Conservation (phyloP, 1,140 invertebrate genomes). For the Pachypeltis micranthus region DNA sequence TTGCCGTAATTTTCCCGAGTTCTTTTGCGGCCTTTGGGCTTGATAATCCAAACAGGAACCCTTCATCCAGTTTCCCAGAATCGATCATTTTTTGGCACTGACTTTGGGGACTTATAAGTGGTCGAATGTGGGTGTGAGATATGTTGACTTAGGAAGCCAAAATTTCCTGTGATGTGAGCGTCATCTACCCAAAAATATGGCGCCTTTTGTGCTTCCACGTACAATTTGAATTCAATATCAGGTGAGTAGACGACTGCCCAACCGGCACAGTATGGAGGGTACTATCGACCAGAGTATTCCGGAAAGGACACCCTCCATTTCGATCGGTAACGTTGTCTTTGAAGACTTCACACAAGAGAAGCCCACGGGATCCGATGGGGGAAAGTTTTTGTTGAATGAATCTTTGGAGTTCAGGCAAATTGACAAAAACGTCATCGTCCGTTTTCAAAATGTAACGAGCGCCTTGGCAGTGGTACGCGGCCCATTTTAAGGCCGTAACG, state of each 20-base stretch:
- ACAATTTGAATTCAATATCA: constrained; percentile 53
- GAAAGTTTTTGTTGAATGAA: constrained; percentile 46
- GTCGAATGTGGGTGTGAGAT: constrained; percentile 14
- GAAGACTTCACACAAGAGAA: constrained; percentile 46
- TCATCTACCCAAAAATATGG: constrained; percentile 79
- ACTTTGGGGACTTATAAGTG: neutral
- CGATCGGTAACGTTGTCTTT: constrained; percentile 42
- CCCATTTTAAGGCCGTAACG: constrained; percentile 72
- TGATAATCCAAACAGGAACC: neutral
- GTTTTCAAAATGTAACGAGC: constrained; percentile 63
- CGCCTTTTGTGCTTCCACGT: constrained; percentile 44
- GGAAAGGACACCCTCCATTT: constrained; percentile 64
- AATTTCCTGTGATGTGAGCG: constrained; percentile 64
- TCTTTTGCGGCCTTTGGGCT: neutral
- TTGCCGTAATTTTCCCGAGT: neutral
- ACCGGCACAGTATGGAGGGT: constrained; percentile 62
- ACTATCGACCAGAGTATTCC: constrained; percentile 51
- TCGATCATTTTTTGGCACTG: neutral
- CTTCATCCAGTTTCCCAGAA: neutral
- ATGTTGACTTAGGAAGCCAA: constrained; percentile 36
- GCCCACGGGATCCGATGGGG: constrained; percentile 41
- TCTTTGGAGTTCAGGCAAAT: constrained; percentile 48
- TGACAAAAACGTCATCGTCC: constrained; percentile 69
- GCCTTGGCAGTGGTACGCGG: constrained; percentile 46
- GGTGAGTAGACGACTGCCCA: constrained; percentile 62